These are phyloP conservation scores for Cremastobaeus sp. DNA, from an alignment of 2,888 invertebrate species.

Conservation along the genomic window DNA sequence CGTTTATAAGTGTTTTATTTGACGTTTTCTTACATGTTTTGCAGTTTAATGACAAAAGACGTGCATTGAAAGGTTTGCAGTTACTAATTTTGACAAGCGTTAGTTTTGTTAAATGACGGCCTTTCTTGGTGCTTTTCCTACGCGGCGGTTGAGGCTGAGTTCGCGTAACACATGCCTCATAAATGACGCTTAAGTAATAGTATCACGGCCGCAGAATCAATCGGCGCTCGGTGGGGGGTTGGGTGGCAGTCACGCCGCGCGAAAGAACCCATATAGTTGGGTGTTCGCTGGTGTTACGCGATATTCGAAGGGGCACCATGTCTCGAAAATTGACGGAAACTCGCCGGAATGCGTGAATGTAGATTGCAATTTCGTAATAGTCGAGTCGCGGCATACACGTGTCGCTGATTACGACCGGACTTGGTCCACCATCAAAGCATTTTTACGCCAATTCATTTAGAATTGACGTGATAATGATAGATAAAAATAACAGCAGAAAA, in stretches of 20 bases:
- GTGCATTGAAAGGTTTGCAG: no score
- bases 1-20: no score
- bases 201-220: conserved; percentile 57
- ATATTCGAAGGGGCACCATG: conserved; percentile 53
- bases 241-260: conserved; percentile 35
- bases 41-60: no score
- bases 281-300: conserved; percentile 33
- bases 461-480: no score
- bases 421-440: conserved; percentile 3
- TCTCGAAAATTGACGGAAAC: conserved; percentile 54
- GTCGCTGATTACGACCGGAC: conserved; percentile 27
- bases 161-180: conserved; percentile 40
- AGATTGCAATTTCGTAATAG: conserved; percentile 51
- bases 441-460: conserved; percentile 3
- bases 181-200: conserved; percentile 55
- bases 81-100: not conserved
- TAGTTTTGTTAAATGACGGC: conserved; percentile 2
- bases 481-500: no score
- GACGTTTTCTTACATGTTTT: no score
- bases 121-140: conserved; percentile 20
- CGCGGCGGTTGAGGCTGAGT: conserved; percentile 12
- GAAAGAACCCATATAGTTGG: conserved; percentile 35
- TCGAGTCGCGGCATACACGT: conserved; percentile 24
- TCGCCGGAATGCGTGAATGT: conserved; percentile 47
- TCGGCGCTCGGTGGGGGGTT: conserved; percentile 29